Base-by-base conservation (phyloP, 30 jellyfish, hydroid and myxozoan species). In the Aurelia aurita complex sp. Pacific region DNA sequence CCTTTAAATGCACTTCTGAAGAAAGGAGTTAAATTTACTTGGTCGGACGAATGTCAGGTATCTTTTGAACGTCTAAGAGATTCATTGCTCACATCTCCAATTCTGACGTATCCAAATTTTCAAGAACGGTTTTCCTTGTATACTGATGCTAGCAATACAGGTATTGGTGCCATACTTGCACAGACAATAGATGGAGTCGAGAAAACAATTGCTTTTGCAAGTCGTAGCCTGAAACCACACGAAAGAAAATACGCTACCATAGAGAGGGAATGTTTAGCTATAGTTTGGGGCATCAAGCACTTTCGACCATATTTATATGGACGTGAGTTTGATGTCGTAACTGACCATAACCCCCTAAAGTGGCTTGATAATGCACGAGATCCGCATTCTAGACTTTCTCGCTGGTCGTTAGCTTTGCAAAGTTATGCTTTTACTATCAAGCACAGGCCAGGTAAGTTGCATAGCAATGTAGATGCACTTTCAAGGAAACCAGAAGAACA, bases 141-240 rank as follows among this genome's bases (percentile, higher is more conserved):
- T 38, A 38, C 46, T 4, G 46, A 2, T 38, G 46, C 46, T 1
- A 38, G 46, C 46, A 38, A 38, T 38, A 38, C 46, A 38, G 46
- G 46, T 4, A 38, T 38, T 4, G 46, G 46, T 55, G 95, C 90
- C 9, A 66, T 88, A 15, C 94, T 88, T 38, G 66, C 89, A 16
- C 96, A 82, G 86, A 38, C 69, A 63, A 53, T 60, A 8, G 74
- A 70, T 43, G 97, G 97, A 4, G 19, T 0, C 16, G 94, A 88
- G 60, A 2, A 43, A 34, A 76, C 81, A 15, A 82, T 88, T 1
- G 89, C 89, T 6, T 57, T 16, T 81, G 89, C 94, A 13, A 63
- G 90, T 2, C 79, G 94, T 7, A 35, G 78, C 23, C 64, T 81
- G 61, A 88, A 71, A 19, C 46, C 15, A 2, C 76, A 67, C 46